A percentile compares a stretch with the other conserved stretches of the same genome.
These are phyloP conservation scores for Orthonevra nobilis DNA, from an alignment of 2,888 invertebrate species.

Conservation along the genomic window DNA sequence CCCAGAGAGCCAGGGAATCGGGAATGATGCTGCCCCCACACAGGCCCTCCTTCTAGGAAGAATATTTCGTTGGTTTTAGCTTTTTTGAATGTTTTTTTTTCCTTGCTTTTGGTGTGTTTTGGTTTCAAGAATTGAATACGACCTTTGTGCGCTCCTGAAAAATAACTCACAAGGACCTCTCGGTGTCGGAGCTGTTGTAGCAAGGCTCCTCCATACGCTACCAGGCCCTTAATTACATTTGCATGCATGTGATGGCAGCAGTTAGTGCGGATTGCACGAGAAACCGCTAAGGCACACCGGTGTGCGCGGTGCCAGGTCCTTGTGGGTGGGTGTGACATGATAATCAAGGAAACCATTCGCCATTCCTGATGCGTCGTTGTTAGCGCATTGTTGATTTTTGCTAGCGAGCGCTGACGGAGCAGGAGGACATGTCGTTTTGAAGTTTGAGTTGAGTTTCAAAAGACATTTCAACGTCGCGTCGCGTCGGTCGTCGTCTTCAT, in stretches of 20 bases:
- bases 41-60: conserved; percentile 4
- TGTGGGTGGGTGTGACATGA: conserved; percentile 55
- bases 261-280: conserved; percentile 62
- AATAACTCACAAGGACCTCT: conserved; percentile 54
- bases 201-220: neutral
- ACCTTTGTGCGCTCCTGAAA: conserved; percentile 52
- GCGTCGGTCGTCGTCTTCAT: neutral
- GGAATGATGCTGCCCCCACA: conserved; percentile 16
- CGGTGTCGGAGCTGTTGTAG: conserved; percentile 7
- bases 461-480: conserved; percentile 1
- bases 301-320: no score
- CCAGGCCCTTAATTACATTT: conserved; percentile 65
- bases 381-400: conserved; percentile 64
- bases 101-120: neutral
- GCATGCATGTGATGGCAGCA: conserved; percentile 69
- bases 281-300: conserved; percentile 24
- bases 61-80: neutral
- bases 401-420: conserved; percentile 23
- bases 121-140: conserved; percentile 50
- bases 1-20: conserved; percentile 41
- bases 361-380: conserved; percentile 65
- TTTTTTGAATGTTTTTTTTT: neutral
- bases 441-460: conserved; percentile 1
- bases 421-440: neutral
- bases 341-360: conserved; percentile 69